phyloP scores from a whole-genome alignment of 1,140 invertebrate genomes.

The Drosophila hydei region DNA sequence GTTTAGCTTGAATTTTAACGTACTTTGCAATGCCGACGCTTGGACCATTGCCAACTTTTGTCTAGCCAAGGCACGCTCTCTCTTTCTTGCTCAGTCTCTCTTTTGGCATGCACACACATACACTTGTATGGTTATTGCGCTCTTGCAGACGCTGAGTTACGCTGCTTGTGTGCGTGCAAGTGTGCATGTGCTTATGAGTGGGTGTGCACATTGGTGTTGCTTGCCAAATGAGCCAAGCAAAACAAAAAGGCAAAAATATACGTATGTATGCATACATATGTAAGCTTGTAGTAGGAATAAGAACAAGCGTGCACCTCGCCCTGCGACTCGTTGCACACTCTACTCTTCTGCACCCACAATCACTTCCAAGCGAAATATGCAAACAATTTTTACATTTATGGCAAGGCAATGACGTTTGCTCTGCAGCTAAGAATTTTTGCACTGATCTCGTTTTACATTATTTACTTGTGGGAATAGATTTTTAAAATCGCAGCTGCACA shows the following conservation, averaged over 20 bases:
- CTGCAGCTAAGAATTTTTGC: conserved; percentile 36
- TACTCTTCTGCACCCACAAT: not conserved
- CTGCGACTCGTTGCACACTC: conserved; percentile 19
- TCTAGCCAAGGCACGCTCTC: conserved; percentile 13
- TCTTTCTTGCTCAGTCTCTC: conserved; percentile 13
- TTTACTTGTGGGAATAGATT: conserved; percentile 39
- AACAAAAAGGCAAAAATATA: conserved; percentile 78
- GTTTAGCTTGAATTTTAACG: conserved; percentile 59
- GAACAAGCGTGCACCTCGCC: conserved; percentile 41
- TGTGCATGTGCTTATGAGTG: conserved; percentile 24
- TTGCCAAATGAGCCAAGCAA: conserved; percentile 75
- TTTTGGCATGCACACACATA: conserved; percentile 8
- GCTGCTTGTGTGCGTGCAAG: conserved; percentile 15
- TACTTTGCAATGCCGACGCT: conserved; percentile 41
- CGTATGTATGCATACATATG: conserved; percentile 18
- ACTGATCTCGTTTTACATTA: conserved; percentile 39
- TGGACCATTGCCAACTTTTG: conserved; percentile 49
- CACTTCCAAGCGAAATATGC: conserved; percentile 53
- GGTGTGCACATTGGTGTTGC: conserved; percentile 35
- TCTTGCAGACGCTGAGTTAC: conserved; percentile 28
- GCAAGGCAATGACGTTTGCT: conserved; percentile 38
- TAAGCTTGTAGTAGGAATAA: conserved; percentile 31
- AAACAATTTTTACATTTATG: conserved; percentile 54
- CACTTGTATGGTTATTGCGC: conserved; percentile 5
- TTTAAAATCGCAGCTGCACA: conserved; percentile 34